Conservation (phyloP, 2,888 invertebrate species). For the Polyommatus icarus region DNA sequence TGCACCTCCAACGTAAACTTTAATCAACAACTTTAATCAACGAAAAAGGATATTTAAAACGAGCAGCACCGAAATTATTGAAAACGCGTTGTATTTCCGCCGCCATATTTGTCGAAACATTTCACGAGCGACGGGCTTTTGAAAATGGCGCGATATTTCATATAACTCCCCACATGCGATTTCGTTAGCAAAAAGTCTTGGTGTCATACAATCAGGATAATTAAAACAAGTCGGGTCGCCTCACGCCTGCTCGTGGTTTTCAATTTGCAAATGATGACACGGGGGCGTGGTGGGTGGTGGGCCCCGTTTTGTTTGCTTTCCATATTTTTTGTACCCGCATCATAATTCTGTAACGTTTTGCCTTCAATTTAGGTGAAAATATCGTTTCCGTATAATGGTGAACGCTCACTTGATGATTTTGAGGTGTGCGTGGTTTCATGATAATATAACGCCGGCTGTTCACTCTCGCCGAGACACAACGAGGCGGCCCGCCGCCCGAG, state of each 20-base stretch:
- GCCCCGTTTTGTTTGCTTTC: constrained; percentile 15
- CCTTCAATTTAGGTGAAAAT: not conserved
- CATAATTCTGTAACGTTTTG: not conserved
- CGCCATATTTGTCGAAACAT: constrained; percentile 8
- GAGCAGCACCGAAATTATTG: not conserved
- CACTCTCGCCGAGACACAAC: too few species aligned
- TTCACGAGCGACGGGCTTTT: not conserved
- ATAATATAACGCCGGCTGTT: too few species aligned
- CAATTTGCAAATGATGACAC: constrained; percentile 29
- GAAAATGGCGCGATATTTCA: not conserved
- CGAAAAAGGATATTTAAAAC: not conserved
- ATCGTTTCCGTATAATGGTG: too few species aligned
- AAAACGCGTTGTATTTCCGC: not conserved
- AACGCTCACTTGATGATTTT: too few species aligned
- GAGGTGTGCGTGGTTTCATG: too few species aligned
- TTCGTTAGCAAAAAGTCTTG: constrained; percentile 20
- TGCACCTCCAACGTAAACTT: not conserved
- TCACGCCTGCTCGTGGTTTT: constrained; percentile 22
- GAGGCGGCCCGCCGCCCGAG: too few species aligned
- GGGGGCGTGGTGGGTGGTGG: constrained; percentile 9
- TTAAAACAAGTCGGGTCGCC: constrained; percentile 22
- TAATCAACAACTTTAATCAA: not conserved
- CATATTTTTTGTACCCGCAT: constrained; percentile 1
- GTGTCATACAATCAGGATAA: constrained; percentile 15
- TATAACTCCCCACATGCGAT: not conserved